These are phyloP conservation scores for Gymnogyps californianus DNA, from an alignment of 2,113 vertebrate species.

Conservation along the genomic window DNA sequence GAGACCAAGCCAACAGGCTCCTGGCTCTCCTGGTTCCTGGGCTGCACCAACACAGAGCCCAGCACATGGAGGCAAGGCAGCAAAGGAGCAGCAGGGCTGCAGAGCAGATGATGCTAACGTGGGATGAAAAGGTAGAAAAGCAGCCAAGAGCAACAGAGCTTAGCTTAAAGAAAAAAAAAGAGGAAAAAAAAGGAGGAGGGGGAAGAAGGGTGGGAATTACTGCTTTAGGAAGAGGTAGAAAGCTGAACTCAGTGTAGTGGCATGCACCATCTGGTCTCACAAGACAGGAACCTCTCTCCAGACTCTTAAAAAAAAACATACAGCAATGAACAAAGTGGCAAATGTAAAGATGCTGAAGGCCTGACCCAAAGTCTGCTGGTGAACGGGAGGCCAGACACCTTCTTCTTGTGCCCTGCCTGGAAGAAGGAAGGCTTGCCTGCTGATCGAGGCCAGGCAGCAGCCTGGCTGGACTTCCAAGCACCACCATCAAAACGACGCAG, in stretches of 20 bases:
- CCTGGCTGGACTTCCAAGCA: neutral
- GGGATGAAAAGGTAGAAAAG: neutral
- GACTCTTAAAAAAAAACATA: neutral
- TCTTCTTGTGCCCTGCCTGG: neutral
- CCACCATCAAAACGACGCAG: fast-evolving
- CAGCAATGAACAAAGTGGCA: fast-evolving
- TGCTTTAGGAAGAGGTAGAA: neutral
- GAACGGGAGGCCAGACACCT: neutral
- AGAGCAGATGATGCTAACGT: neutral
- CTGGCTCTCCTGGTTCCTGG: neutral
- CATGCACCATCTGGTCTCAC: neutral
- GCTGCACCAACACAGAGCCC: neutral
- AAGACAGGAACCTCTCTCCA: neutral
- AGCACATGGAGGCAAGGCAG: fast-evolving
- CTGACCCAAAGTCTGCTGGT: neutral
- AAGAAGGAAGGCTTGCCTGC: neutral
- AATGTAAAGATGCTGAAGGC: neutral
- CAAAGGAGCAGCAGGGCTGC: neutral
- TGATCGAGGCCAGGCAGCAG: neutral
- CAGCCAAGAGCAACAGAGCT: neutral
- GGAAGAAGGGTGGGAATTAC: neutral
- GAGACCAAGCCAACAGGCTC: neutral
- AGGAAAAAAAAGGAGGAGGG: no score
- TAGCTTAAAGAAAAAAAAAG: neutral
- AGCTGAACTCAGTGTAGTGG: neutral